Base-by-base conservation (phyloP, 2,888 invertebrate species). In the Eretmocerus hayati region DNA sequence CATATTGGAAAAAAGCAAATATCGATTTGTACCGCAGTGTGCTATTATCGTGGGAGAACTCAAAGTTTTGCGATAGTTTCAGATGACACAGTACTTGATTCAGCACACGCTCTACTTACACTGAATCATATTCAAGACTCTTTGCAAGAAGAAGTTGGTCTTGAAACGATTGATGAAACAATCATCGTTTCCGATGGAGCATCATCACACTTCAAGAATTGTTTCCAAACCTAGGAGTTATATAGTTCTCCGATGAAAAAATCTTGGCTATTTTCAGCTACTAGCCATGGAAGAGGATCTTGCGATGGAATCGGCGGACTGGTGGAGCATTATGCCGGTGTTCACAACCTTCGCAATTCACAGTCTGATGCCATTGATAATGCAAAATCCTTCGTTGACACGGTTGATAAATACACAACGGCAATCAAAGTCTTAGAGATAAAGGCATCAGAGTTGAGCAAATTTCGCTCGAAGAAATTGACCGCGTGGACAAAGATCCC, bases 201-300 rank as follows among this genome's bases (percentile, higher is more conserved):
- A 8, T 30, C 26, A 11, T 22, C 15, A 18, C 47, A 47, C 21
- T 47, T 47, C 19, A 47, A 42, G 35, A 47, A 47, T 16, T 9
- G 36, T 13, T 47, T 32, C 42, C 47, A 42, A 23, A 23, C 36
- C n/a, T 18, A 47, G n/a, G 42, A 47, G 42, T 22, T 45, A 21
- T 13, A 33, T n/a, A 43, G 15, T 15, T 33, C 33, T 11, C 9
- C 11, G 8, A n/a, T n/a, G 15, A 33, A n/a, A n/a, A 11, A 15
- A 18, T 3, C 13, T 16, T 8, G 35, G 35, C 3, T 35, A 4
- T 35, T 15, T 18, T 35, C 35, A 9, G 16, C 35, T 15, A 35
- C 16, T 4, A 18, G 16, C 18, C 35, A 35, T 35, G 16, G 35
- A 15, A 35, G 18, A 35, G 5, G 35, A 4, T 4, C 35, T 3